These are phyloP conservation scores for Rutpela maculata DNA, from an alignment of 2,888 invertebrate species.

Conservation along the genomic window DNA sequence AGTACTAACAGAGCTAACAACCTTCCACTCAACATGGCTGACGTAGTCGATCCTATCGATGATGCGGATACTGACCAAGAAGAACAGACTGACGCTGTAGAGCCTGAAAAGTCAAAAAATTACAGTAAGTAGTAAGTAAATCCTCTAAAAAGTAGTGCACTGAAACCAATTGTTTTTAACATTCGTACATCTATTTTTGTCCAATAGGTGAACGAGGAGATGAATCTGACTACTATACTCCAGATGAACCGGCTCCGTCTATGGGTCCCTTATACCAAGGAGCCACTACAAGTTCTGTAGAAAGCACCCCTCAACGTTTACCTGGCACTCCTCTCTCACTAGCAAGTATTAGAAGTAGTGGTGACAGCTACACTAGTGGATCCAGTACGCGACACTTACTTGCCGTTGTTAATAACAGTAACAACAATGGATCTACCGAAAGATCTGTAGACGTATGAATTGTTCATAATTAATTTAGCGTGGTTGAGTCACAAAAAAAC, in stretches of 20 bases:
- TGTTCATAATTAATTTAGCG: neutral
- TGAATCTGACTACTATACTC: constrained; percentile 88
- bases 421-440: constrained; percentile 56
- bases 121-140: constrained; percentile 57
- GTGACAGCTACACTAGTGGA: constrained; percentile 88
- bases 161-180: neutral
- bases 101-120: constrained; percentile 59
- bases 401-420: constrained; percentile 73
- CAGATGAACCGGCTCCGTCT: constrained; percentile 84
- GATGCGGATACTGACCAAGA: constrained; percentile 77
- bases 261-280: constrained; percentile 78
- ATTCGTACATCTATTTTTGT: neutral
- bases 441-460: constrained; percentile 65
- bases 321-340: constrained; percentile 83
- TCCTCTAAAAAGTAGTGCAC: constrained; percentile 14
- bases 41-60: constrained; percentile 78
- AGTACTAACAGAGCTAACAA: constrained; percentile 65
- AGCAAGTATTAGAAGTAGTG: constrained; percentile 83
- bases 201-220: constrained; percentile 75
- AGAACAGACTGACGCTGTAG: constrained; percentile 62
- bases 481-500: neutral
- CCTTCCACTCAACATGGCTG: constrained; percentile 74
- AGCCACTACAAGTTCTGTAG: constrained; percentile 66
- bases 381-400: constrained; percentile 87
- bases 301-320: constrained; percentile 72